These are phyloP conservation scores for Benitochromis conjunctus DNA, from an alignment of 2,113 vertebrate genomes.

Conservation along the genomic window DNA sequence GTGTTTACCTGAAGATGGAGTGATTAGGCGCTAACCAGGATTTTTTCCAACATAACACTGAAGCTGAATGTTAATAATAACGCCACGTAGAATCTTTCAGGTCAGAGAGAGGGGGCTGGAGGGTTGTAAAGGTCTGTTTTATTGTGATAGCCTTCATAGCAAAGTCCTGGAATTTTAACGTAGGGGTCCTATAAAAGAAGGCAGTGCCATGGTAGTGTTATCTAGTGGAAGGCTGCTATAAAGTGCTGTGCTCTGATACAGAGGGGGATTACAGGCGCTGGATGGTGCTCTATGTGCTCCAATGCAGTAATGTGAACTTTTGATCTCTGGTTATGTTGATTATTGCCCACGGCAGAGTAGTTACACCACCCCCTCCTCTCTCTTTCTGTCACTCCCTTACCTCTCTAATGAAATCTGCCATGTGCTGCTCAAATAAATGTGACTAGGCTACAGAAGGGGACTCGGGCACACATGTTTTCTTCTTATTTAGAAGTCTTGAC, in stretches of 20 bases:
- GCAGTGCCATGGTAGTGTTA: slow-evolving; percentile 50
- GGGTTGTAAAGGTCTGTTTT: slow-evolving; percentile 63
- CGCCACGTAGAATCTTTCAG: background rate
- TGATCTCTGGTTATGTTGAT: slow-evolving; percentile 73
- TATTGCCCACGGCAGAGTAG: slow-evolving; percentile 68
- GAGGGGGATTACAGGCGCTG: slow-evolving; percentile 58
- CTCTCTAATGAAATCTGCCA: slow-evolving; percentile 44
- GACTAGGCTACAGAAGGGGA: slow-evolving; percentile 2
- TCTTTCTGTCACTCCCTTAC: slow-evolving; percentile 36
- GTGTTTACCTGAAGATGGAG: background rate
- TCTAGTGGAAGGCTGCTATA: slow-evolving; percentile 67
- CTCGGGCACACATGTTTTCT: slow-evolving; percentile 30
- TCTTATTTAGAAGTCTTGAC: slow-evolving; percentile 34
- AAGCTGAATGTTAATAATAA: slow-evolving; percentile 6
- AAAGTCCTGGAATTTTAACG: slow-evolving; percentile 73
- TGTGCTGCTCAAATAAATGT: slow-evolving; percentile 13
- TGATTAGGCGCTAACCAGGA: background rate
- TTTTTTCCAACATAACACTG: background rate
- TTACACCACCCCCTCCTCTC: slow-evolving; percentile 32
- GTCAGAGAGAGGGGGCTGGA: slow-evolving; percentile 5
- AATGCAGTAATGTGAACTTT: slow-evolving; percentile 72
- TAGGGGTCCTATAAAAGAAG: slow-evolving; percentile 75
- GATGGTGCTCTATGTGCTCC: slow-evolving; percentile 54
- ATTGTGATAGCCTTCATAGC: slow-evolving; percentile 62
- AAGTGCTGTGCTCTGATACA: slow-evolving; percentile 63